Base-by-base conservation (phyloP, 2,888 invertebrate species). In the Tanytarsus gracilentus region DNA sequence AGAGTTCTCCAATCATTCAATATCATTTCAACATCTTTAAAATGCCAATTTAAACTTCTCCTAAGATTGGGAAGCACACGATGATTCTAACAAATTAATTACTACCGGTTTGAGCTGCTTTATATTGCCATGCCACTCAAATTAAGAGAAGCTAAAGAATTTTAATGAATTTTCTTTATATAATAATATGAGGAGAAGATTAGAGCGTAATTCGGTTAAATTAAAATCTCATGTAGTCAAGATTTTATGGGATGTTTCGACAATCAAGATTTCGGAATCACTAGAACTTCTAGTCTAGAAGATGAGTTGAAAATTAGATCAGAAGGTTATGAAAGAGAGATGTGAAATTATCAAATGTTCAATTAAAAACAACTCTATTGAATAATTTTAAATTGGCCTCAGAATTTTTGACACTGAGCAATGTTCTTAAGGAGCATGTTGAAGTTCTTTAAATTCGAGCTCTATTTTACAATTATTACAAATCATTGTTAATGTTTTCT, bases 401-500 rank as follows among this genome's bases (percentile, higher is more conserved):
- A n/a, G n/a, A n/a, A 44, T 44, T 23, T 44, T 18, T 44, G 36
- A 36, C 36, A 14, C 16, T 6, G 7, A 36, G 36, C 36, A 36
- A 14, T 36, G 16, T 36, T 7, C n/a, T 36, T n/a, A n/a, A n/a
- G n/a, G n/a, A n/a, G n/a, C n/a, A n/a, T n/a, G n/a, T n/a, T n/a
- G n/a, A n/a, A n/a, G n/a, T n/a, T 44, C 44, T 44, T 44, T 18
- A 23, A 5, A 23, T 36, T 36, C 36, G 36, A 36, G n/a, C n/a
- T n/a, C n/a, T n/a, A n/a, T n/a, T n/a, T 36, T 44, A 44, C 44
- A 44, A 23, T 44, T 44, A 44, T 44, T 44, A 44, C 44, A 18
- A 44, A 18, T 44, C 23, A 23, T 44, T 44, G 44, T 44, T n/a
- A n/a, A n/a, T 39, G 9, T 39, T 44, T 11, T 9, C 14, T 44